Conservation (phyloP, 1,140 invertebrate species). For the Laupala kohalensis region DNA sequence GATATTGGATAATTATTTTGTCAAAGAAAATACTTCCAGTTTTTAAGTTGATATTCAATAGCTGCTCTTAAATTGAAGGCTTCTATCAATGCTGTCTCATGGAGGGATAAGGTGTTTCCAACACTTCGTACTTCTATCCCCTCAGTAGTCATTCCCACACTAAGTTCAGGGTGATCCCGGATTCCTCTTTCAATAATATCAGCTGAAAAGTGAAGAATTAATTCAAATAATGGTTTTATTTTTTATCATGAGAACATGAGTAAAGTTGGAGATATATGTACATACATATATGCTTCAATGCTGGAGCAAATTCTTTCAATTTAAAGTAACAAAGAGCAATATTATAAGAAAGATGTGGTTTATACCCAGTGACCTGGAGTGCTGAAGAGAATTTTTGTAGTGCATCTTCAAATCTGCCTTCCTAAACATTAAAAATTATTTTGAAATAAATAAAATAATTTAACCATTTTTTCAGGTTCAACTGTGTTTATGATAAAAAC, state of each 20-base stretch:
- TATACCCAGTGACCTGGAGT: slow-evolving; percentile 75
- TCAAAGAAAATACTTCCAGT: slow-evolving; percentile 43
- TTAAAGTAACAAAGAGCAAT: slow-evolving; percentile 91
- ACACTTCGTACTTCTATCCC: slow-evolving; percentile 93
- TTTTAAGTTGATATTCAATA: slow-evolving; percentile 94
- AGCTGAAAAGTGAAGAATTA: slow-evolving; percentile 37
- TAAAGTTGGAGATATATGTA: background rate
- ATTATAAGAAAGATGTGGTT: slow-evolving; percentile 88
- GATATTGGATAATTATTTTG: no score
- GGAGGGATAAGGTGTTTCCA: slow-evolving; percentile 89
- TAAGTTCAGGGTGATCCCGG: slow-evolving; percentile 91
- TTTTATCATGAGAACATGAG: slow-evolving; percentile 2
- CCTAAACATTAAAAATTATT: slow-evolving; percentile 34
- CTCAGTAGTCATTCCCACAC: slow-evolving; percentile 96
- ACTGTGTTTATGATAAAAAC: slow-evolving; percentile 32
- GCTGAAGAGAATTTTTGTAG: slow-evolving; percentile 83
- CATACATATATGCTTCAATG: slow-evolving; percentile 71
- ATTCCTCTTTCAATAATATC: slow-evolving; percentile 96
- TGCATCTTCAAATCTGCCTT: slow-evolving; percentile 79
- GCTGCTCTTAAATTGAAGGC: slow-evolving; percentile 98
- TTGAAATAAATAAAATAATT: background rate
- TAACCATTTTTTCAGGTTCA: background rate
- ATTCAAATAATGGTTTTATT: background rate
- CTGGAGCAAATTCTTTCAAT: slow-evolving; percentile 83
- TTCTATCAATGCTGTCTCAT: slow-evolving; percentile 93